phyloP scores from a whole-genome alignment of 2,113 vertebrate genomes.

The Pionites leucogaster region DNA sequence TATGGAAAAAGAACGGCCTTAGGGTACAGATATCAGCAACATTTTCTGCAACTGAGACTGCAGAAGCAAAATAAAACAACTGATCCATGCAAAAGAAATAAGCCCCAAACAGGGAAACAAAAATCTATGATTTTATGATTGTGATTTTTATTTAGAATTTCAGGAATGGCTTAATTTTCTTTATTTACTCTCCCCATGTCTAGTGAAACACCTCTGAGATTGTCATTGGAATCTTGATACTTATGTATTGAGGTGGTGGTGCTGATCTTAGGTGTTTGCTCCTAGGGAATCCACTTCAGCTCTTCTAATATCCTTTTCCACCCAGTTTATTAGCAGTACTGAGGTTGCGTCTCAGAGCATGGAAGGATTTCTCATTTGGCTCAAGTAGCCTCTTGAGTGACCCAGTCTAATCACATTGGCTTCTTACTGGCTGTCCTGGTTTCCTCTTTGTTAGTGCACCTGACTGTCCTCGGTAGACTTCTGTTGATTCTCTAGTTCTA shows the following conservation, averaged over 20 bases:
- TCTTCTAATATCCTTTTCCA: neutral
- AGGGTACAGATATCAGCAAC: neutral
- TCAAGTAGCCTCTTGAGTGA: neutral
- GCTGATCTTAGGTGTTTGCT: neutral
- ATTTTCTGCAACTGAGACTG: neutral
- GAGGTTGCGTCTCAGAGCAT: neutral
- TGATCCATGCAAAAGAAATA: neutral
- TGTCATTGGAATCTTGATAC: neutral
- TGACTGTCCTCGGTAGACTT: neutral
- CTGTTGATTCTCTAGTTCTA: neutral
- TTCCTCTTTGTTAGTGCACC: neutral
- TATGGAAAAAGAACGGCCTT: neutral
- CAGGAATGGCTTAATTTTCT: neutral
- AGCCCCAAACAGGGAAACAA: neutral
- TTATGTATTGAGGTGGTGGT: neutral
- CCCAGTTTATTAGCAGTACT: neutral
- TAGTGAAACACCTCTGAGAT: neutral
- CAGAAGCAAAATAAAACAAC: neutral
- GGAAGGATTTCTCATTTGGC: conserved; percentile 7
- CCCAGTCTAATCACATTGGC: neutral
- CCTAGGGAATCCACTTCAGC: neutral
- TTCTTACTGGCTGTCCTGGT: neutral
- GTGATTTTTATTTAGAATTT: neutral
- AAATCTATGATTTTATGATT: neutral
- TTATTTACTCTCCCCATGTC: neutral